phyloP scores from a whole-genome alignment of 2,113 vertebrate species.

The Thunnus maccoyii region DNA sequence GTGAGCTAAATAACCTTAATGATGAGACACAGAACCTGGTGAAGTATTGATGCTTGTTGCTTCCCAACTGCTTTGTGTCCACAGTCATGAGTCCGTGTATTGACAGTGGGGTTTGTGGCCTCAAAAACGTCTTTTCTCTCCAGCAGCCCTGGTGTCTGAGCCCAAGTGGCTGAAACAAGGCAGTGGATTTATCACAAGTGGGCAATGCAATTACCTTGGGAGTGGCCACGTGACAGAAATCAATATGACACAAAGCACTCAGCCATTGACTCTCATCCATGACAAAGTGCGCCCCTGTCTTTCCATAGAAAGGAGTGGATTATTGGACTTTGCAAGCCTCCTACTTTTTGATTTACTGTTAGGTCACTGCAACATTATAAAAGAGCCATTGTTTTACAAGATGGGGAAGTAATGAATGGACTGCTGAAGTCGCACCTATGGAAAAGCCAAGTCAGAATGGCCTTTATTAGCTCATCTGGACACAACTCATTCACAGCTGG shows the following conservation, averaged over 20 bases:
- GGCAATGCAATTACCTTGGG: slow-evolving; percentile 80
- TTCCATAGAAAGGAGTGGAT: slow-evolving; percentile 77
- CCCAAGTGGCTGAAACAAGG: slow-evolving; percentile 65
- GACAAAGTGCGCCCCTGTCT: slow-evolving; percentile 76
- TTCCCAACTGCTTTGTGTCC: slow-evolving; percentile 7
- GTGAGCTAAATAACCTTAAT: background rate
- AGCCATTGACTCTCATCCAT: slow-evolving; percentile 78
- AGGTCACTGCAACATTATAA: slow-evolving; percentile 76
- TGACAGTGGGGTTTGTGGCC: slow-evolving; percentile 24
- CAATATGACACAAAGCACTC: slow-evolving; percentile 84
- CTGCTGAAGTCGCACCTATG: slow-evolving; percentile 57
- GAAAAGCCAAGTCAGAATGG: slow-evolving; percentile 42
- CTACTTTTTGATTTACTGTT: slow-evolving; percentile 84
- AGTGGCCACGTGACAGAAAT: slow-evolving; percentile 79
- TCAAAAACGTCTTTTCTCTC: slow-evolving; percentile 59
- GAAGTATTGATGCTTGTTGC: slow-evolving; percentile 14
- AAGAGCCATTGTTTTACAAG: slow-evolving; percentile 82
- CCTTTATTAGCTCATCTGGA: slow-evolving; percentile 74
- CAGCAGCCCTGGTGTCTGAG: slow-evolving; percentile 21
- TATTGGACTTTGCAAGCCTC: slow-evolving; percentile 75
- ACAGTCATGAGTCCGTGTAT: slow-evolving; percentile 13
- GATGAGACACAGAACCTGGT: background rate
- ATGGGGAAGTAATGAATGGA: slow-evolving; percentile 71
- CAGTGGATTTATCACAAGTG: slow-evolving; percentile 81
- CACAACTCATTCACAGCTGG: slow-evolving; percentile 63